phyloP scores from a whole-genome alignment of 2,113 vertebrate species.

The Prolemur simus region DNA sequence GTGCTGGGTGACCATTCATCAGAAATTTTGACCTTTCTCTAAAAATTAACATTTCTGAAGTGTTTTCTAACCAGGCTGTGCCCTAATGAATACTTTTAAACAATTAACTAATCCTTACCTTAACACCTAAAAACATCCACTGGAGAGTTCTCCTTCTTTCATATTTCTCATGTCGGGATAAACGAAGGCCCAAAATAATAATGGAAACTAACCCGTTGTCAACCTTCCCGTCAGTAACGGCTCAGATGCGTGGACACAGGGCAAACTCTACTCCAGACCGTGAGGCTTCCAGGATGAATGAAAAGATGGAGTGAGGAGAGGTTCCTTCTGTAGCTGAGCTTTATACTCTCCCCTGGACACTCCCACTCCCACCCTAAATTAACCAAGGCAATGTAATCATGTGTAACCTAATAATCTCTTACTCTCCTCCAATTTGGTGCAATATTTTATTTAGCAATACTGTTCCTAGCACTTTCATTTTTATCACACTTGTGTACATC shows the following conservation, averaged over 20 bases:
- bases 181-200: background rate
- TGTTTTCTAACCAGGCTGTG: background rate
- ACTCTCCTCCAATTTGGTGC: rapidly evolving
- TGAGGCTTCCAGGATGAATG: too few species aligned
- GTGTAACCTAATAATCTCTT: rapidly evolving
- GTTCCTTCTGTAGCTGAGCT: background rate
- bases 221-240: rapidly evolving
- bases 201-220: background rate
- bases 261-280: rapidly evolving
- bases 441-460: background rate
- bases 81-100: background rate
- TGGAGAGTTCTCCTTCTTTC: background rate
- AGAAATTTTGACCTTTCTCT: background rate
- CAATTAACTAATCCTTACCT: background rate
- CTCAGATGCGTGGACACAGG: too few species aligned
- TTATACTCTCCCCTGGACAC: background rate
- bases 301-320: background rate
- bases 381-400: background rate
- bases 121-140: background rate
- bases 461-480: background rate
- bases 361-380: background rate
- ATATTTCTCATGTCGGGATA: background rate
- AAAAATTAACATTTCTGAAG: background rate
- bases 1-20: background rate
- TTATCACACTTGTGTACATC: background rate